Evolutionary conservation across 2,113 vertebrate genomes (phyloP).

Genomic region (Cyanistes caeruleus): DNA sequence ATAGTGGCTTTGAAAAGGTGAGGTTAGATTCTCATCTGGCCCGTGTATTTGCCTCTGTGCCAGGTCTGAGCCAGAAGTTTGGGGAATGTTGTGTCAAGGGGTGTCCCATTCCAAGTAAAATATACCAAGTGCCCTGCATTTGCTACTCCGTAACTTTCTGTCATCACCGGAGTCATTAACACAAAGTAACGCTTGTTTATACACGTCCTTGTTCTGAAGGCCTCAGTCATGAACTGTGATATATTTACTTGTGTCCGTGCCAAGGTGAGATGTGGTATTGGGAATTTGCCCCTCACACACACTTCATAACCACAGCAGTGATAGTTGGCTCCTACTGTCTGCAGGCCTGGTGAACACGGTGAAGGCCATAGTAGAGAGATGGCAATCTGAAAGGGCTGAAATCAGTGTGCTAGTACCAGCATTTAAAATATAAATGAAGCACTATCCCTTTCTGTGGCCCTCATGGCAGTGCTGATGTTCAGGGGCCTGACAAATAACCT

Average conservation of each 20-base stretch:
- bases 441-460: not conserved
- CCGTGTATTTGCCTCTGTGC: not conserved
- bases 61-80: not conserved
- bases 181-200: conserved; percentile 45
- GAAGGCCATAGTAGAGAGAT: not conserved
- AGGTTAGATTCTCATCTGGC: conserved; percentile 30
- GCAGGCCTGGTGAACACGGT: not conserved
- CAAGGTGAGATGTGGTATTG: not conserved
- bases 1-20: conserved; percentile 32
- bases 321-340: not conserved
- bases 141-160: conserved; percentile 30
- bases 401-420: not conserved
- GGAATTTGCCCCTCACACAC: not conserved
- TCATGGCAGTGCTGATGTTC: not conserved
- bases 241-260: not conserved
- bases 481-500: not conserved
- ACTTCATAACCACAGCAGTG: not conserved
- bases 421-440: not conserved
- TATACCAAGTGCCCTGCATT: conserved; percentile 4
- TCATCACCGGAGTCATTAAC: conserved; percentile 45
- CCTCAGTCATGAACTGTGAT: not conserved
- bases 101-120: conserved; percentile 55
- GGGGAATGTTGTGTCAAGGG: not conserved
- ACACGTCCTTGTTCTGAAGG: not conserved
- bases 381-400: not conserved